Percentiles rank a stretch among this genome's conserved stretches.
phyloP scores from a whole-genome alignment of 2,113 vertebrate genomes.

The Acrocephalus arundinaceus region DNA sequence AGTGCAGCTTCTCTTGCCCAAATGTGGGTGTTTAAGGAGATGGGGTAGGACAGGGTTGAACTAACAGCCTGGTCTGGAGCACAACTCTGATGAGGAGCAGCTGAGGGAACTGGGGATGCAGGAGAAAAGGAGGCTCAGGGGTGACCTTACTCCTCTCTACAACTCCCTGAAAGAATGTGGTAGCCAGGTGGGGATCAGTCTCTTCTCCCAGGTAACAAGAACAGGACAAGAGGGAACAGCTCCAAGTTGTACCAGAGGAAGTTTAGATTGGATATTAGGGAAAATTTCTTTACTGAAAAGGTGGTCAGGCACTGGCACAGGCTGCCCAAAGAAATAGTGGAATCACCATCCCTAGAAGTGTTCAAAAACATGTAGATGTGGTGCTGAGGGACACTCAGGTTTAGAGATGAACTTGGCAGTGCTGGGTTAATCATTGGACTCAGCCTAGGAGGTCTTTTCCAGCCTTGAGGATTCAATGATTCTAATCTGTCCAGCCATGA shows the following conservation, averaged over 20 bases:
- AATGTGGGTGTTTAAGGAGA: not conserved
- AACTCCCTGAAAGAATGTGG: not conserved
- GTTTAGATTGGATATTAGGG: not conserved
- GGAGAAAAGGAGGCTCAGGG: not conserved
- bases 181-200: not conserved
- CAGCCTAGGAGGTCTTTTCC: not conserved
- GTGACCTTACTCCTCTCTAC: not conserved
- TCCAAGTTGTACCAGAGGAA: not conserved
- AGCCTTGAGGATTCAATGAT: not conserved
- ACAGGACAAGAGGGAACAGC: accelerated
- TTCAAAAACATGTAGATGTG: not conserved
- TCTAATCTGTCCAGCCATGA: not conserved
- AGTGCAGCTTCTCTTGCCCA: not conserved
- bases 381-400: not conserved
- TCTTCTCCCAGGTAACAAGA: not conserved
- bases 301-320: not conserved
- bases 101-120: not conserved
- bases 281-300: not conserved
- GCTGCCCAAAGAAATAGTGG: not conserved
- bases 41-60: not conserved
- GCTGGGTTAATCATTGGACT: not conserved
- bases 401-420: not conserved
- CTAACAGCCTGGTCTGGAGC: not conserved
- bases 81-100: not conserved
- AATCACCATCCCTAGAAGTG: not conserved